Evolutionary conservation across 2,113 vertebrate genomes (phyloP), one percentile per base, ranked within the genome.

Genomic region (Aegotheles bennettii): DNA sequence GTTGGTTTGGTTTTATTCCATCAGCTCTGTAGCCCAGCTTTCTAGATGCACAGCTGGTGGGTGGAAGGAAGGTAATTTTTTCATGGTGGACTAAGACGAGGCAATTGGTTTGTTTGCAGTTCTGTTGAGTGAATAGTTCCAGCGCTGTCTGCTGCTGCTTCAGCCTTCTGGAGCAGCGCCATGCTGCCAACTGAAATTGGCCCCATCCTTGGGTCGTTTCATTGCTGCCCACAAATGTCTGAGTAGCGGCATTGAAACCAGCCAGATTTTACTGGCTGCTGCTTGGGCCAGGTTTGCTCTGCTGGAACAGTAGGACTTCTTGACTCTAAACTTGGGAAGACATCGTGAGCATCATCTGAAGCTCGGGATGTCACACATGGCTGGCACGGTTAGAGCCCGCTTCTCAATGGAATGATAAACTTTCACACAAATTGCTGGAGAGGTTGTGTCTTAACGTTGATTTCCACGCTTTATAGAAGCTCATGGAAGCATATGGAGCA

Each of bases 231-330:
- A 0, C 88, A 89, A 90, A 45, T 85, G 47, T 90, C 64, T 89
- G 69, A 93, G 77, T 53, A 48, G 83, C 15, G 47, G 64, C 64
- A 35, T 56, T 92, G 92, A 87, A 93, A 84, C 73, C 64, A 78
- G 57, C 18, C 90, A 88, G 86, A 81, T 84, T 70, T 77, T 63
- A 45, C 47, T 78, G 82, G 63, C 76, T 89, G 87, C 83, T 90
- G 54, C 75, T 81, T n/a, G 43, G 79, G 43, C 83, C 69, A 77
- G 74, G 87, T 94, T 84, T 69, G 74, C 71, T 67, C 40, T 48
- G 36, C 76, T 47, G 79, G 78, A 81, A 95, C 90, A 93, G 88
- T 89, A 65, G 38, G 40, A 73, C 73, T 93, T 91, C 86, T 84
- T 94, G 76, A 92, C 40, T 64, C 38, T 31, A 0, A 75, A 50